Base-by-base conservation (phyloP, 2,113 vertebrate species). In the Rhabdornis inornatus region DNA sequence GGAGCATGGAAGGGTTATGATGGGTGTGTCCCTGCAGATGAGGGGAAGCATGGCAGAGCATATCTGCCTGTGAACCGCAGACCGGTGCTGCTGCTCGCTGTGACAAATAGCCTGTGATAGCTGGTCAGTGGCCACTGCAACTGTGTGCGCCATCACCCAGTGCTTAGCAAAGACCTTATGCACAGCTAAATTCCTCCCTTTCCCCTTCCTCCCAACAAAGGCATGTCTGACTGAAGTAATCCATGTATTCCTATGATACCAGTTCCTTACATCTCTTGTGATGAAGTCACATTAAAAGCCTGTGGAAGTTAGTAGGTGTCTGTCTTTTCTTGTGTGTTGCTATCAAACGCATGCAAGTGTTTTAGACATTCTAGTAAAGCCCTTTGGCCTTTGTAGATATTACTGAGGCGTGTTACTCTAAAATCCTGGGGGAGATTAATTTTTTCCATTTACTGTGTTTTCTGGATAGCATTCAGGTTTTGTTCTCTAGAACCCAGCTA, bases 1-100 rank as follows among this genome's bases (percentile, higher is more conserved):
- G 35, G 37, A 76, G 57, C 44, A 6, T 4, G 1, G 61, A 6
- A n/a, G 37, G n/a, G 14, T 6, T 79, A 30, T 39, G 42, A 7
- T 50, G 50, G 25, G 14, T 44, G 42, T 28, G 28, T 75, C 60
- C 37, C 61, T 70, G 42, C 45, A 52, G 80, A 13, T 1, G 3
- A 65, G 35, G 1, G 7, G 63, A 44, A 68, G 28, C 24, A 4
- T 21, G 28, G 39, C 2, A 2, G 16, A 61, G 16, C 6, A 11
- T 3, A 12, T 31, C 31, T 28, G 52, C 52, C 44, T 59, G 35
- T 33, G 49, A 87, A n/a, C 31, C 31, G 40, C 42, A 35, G 44
- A 45, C 35, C 1, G 4, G 31, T 19, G 31, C 68, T 71, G 42
- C 71, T 44, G 90, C 39, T 80, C 0, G 0, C 63, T 68, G 44